Base-by-base conservation (phyloP, 2,113 vertebrate species). In the Gyps fulvus region DNA sequence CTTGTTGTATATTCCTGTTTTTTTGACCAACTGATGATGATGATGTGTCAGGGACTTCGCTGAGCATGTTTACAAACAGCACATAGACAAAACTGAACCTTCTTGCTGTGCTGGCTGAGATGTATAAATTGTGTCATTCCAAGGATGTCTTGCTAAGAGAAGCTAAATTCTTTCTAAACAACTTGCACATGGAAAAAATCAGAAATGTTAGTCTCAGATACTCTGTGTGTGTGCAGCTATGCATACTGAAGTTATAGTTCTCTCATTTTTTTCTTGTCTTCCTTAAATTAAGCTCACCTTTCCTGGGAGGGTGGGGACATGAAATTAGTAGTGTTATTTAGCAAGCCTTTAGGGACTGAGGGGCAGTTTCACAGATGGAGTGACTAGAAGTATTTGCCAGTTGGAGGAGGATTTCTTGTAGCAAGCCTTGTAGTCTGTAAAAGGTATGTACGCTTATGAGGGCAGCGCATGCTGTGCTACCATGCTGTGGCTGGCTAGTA, bases 371-470 rank as follows among this genome's bases (percentile, higher is more conserved):
- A 40, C 23, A 50, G 40, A 42, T 27, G 32, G 47, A 90, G 26
- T n/a, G 49, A 73, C 76, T 61, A 10, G 16, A 69, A 14, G 3
- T 26, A 54, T 12, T 45, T 81, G 31, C 27, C 50, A 54, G 22
- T 23, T 47, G 52, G 27, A 80, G 14, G 9, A 89, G 42, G 59
- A 58, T 78, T 87, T 78, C 61, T 82, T 50, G 49, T 5, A 58
- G 67, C 26, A 69, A 71, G 49, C 21, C 32, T 19, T 40, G 52
- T 16, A 52, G 61, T 38, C 66, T 29, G 1, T 34, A 26, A 45
- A 70, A 45, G 45, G 38, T 49, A 3, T 0, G 12, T 4, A 25
- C 7, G 4, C 25, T 57, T 11, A 7, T 0, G 1, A 47, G 27
- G 29, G 47, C 25, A 66, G 47, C 1, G 0, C n/a, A 9, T 8